Conservation (phyloP, 2,888 invertebrate species). For the Zygaena filipendulae region DNA sequence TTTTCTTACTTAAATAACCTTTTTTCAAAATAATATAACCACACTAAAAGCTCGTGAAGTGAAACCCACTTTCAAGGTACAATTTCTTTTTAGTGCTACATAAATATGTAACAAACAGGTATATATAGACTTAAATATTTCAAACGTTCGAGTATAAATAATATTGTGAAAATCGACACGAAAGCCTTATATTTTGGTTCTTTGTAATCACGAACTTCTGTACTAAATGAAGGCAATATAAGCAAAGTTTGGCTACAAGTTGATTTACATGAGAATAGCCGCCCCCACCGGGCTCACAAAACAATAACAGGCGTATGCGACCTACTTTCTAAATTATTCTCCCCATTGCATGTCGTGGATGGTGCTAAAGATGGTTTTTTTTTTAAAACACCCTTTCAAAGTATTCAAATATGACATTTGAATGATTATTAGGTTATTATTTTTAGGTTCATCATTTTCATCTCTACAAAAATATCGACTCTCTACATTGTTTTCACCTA, state of each 20-base stretch:
- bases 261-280: slow-evolving; percentile 53
- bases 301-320: slow-evolving; percentile 27
- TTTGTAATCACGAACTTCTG: slow-evolving; percentile 13
- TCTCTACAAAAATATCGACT: too few relatives aligned
- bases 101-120: background rate
- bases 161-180: too few relatives aligned
- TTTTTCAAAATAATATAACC: background rate
- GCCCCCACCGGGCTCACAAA: slow-evolving; percentile 21
- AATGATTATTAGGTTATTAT: too few relatives aligned
- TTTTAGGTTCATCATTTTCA: too few relatives aligned
- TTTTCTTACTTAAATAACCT: too few relatives aligned
- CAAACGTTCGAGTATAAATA: slow-evolving; percentile 16
- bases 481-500: too few relatives aligned
- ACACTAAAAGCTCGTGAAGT: background rate
- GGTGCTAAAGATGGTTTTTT: too few relatives aligned
- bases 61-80: background rate
- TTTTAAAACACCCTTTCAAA: too few relatives aligned
- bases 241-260: slow-evolving; percentile 27
- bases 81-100: background rate
- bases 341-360: too few relatives aligned
- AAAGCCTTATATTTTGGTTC: slow-evolving; percentile 14
- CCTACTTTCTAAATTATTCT: slow-evolving; percentile 48
- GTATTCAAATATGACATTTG: too few relatives aligned
- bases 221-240: too few relatives aligned
- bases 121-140: slow-evolving; percentile 17